These are phyloP conservation scores for Augochlorella aurata DNA, from an alignment of 2,888 invertebrate genomes.

Conservation along the genomic window DNA sequence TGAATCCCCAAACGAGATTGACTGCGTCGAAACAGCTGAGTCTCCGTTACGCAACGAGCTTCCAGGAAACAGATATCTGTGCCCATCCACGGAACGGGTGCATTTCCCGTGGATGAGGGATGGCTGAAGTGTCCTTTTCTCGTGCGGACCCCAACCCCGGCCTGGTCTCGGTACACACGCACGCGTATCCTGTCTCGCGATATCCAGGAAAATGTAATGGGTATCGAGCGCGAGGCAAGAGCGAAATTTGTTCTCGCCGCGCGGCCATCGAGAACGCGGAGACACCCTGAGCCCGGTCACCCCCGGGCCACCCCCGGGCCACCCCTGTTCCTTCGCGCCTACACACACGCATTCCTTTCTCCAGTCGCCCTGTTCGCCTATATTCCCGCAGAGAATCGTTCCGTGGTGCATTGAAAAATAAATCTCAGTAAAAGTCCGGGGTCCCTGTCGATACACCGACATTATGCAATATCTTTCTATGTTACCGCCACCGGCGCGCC, in stretches of 20 bases:
- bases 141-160: not conserved
- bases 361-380: constrained; percentile 39
- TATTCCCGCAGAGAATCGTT: constrained; percentile 68
- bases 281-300: constrained; percentile 14
- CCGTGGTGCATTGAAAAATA: constrained; percentile 72
- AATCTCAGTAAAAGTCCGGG: constrained; percentile 72
- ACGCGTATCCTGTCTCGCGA: constrained; percentile 38
- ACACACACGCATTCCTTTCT: not conserved
- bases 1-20: constrained; percentile 58
- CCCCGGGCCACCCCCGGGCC: not conserved
- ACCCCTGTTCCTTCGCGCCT: constrained; percentile 16
- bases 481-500: constrained; percentile 54
- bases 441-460: constrained; percentile 68
- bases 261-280: constrained; percentile 40
- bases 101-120: constrained; percentile 59
- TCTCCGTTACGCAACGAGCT: constrained; percentile 57
- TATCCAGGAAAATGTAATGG: constrained; percentile 62
- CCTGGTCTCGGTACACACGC: not conserved
- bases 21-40: constrained; percentile 59
- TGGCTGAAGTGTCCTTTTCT: constrained; percentile 51
- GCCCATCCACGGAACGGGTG: constrained; percentile 23
- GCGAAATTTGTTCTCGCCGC: constrained; percentile 68
- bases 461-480: constrained; percentile 73
- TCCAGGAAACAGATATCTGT: constrained; percentile 26
- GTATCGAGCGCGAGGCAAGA: constrained; percentile 50